Percentiles rank a stretch among this genome's conserved stretches.
Conservation (phyloP, 35 echinoderm and acorn worm genomes). For the Nesometra sesokonis region DNA sequence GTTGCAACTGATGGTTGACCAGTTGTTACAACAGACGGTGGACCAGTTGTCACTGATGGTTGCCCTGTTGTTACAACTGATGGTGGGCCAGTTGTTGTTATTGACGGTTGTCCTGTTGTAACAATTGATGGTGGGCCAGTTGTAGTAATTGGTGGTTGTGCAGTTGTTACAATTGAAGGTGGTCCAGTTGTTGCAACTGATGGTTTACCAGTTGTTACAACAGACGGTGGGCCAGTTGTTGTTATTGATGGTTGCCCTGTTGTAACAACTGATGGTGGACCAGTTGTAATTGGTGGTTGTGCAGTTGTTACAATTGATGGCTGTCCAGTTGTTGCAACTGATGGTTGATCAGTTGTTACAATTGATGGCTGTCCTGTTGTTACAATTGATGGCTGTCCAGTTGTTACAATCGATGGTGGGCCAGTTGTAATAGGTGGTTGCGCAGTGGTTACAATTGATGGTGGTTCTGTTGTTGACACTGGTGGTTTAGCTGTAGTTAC, state of each 20-base stretch:
- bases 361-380: not conserved
- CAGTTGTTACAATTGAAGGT: not conserved
- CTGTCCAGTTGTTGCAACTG: not conserved
- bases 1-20: not conserved
- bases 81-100: not conserved
- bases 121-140: not conserved
- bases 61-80: constrained; percentile 9
- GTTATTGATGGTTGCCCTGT: not conserved
- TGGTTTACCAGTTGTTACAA: not conserved
- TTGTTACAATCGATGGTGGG: not conserved
- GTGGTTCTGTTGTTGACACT: not conserved
- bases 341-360: not conserved
- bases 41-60: not conserved
- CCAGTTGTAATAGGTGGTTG: not conserved
- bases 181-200: too few species aligned
- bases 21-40: not conserved
- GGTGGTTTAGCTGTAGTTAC: not conserved
- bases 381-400: not conserved
- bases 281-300: not conserved
- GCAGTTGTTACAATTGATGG: not conserved
- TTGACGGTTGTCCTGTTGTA: not conserved
- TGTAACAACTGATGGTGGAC: too few species aligned
- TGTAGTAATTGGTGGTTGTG: not conserved
- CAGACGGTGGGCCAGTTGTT: not conserved
- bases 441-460: not conserved